Conservation (phyloP, 2,797 vertebrate species). For the Miichthys miiuy region DNA sequence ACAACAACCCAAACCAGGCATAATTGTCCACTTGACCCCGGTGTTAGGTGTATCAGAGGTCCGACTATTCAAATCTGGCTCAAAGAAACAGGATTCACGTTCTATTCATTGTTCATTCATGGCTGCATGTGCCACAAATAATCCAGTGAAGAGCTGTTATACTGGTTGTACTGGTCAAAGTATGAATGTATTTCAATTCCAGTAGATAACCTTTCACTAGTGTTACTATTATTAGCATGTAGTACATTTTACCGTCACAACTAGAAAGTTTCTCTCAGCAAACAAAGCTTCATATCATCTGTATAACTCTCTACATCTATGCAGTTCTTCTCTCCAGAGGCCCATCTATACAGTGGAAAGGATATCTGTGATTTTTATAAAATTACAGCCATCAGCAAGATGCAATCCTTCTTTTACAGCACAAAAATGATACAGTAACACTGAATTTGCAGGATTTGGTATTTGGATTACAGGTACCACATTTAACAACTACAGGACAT, state of each 20-base stretch:
- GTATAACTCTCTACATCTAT: not conserved
- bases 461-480: not conserved
- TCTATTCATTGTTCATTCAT: not conserved
- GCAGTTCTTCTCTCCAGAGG: not conserved
- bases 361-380: not conserved
- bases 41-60: not conserved
- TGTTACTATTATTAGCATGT: not conserved
- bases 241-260: not conserved
- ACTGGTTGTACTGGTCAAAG: not conserved
- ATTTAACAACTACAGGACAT: not conserved
- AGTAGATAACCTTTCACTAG: too few species aligned
- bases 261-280: not conserved
- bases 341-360: not conserved
- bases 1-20: not conserved
- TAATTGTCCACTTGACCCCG: not conserved
- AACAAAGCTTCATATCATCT: not conserved
- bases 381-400: slow-evolving; percentile 2
- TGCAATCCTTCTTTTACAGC: not conserved
- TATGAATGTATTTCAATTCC: not conserved
- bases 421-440: not conserved
- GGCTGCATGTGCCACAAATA: not conserved
- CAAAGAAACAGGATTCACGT: not conserved
- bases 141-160: not conserved
- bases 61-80: not conserved
- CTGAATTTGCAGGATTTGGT: not conserved